Evolutionary conservation across 2,113 vertebrate species (phyloP), one percentile per base, ranked within the genome.

Genomic region (Agelaius phoeniceus): DNA sequence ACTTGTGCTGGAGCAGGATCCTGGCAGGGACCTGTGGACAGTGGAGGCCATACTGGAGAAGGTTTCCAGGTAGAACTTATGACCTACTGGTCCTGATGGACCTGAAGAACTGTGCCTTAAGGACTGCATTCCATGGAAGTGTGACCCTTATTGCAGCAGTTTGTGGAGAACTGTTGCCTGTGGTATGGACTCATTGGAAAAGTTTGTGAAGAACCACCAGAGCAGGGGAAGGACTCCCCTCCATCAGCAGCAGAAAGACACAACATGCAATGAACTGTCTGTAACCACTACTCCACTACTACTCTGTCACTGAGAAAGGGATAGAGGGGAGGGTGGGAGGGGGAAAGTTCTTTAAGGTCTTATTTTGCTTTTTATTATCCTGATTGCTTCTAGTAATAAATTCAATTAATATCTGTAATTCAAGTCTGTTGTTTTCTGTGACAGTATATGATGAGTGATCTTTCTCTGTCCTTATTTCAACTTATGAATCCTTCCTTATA

Each of bases 1-100:
- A 18, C 19, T 6, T 0, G 0, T 44, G 8, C 46, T 69, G 55
- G 27, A 61, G 27, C 15, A 69, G 27, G 27, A 3, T 52, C 12
- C 28, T 52, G 27, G 28, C 46, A 61, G 39, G 11, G 22, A 61
- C 33, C 9, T 9, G 10, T 19, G 22, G 10, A 54, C 9, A 27
- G 15, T 3, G 8, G 22, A 61, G 10, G 10, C 23, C 0, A 0
- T 27, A 10, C 6, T 46, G 55, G 39, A 78, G 33, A 11, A 44
- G 9, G 22, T 39, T 69, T 54, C 15, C 46, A 39, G 11, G 12
- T 28, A 23, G 18, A 43, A 52, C 1, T 27, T 37, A 31, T 15
- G 37, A 44, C 22, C 21, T 1, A 1, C 10, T 12, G 7, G 21
- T 35, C 31, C 27, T 41, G 30, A 26, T 9, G 7, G 26, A 49